These are phyloP conservation scores for Amiota communis DNA, from an alignment of 2,888 invertebrate species.

Conservation along the genomic window DNA sequence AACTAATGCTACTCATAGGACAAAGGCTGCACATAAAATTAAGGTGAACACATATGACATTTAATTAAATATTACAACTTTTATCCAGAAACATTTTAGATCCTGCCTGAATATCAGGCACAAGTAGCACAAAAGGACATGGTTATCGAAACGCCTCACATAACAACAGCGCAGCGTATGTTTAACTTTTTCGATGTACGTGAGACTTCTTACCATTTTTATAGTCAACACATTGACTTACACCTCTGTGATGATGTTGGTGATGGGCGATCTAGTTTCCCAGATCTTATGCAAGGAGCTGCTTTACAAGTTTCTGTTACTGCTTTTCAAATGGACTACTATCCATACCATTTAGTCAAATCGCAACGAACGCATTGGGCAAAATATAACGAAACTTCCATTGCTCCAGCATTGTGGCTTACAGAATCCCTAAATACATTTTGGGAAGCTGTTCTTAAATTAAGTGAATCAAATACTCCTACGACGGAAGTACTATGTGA, in stretches of 20 bases:
- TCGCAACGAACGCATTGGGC: constrained; percentile 93
- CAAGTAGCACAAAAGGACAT: constrained; percentile 77
- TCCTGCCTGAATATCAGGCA: constrained; percentile 83
- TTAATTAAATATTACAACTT: background rate
- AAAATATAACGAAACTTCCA: constrained; percentile 84
- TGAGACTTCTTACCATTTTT: constrained; percentile 97
- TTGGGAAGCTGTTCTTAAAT: constrained; percentile 83
- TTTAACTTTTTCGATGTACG: constrained; percentile 93
- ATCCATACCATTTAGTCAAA: constrained; percentile 95
- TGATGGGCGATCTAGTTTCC: constrained; percentile 87
- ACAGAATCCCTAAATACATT: constrained; percentile 88
- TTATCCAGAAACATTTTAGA: constrained; percentile 59
- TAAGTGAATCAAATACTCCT: constrained; percentile 78
- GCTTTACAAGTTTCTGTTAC: constrained; percentile 93
- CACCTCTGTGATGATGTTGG: constrained; percentile 97
- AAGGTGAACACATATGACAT: constrained; percentile 74
- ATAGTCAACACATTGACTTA: constrained; percentile 93
- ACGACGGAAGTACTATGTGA: constrained; percentile 72
- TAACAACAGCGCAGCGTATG: constrained; percentile 75
- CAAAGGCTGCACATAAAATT: constrained; percentile 89
- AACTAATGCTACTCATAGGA: constrained; percentile 84
- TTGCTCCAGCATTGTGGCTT: constrained; percentile 89
- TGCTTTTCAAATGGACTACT: constrained; percentile 92
- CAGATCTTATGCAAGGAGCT: constrained; percentile 89
- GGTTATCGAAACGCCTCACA: constrained; percentile 69